A percentile compares a stretch with the other conserved stretches of the same genome.
These are phyloP conservation scores for Phaonia tiefii DNA, from an alignment of 2,888 invertebrate species.

Conservation along the genomic window DNA sequence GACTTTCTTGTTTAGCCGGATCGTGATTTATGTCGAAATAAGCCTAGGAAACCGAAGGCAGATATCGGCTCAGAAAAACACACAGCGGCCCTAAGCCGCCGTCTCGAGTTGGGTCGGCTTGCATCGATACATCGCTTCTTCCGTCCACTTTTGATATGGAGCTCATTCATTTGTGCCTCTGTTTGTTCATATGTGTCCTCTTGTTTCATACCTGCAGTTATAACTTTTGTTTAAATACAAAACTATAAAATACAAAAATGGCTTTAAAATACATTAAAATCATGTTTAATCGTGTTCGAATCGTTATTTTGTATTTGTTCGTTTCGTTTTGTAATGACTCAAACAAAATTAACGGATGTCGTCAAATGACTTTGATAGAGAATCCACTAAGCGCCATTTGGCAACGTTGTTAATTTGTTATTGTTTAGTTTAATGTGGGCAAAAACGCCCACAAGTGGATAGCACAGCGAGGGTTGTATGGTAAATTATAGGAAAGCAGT, in stretches of 20 bases:
- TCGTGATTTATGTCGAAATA: too few relatives aligned
- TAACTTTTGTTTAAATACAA: too few relatives aligned
- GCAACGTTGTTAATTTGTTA: constrained; percentile 45
- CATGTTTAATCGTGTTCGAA: background rate
- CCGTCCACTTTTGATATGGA: background rate
- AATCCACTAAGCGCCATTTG: constrained; percentile 48
- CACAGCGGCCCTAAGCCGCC: too few relatives aligned
- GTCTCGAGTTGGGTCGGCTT: too few relatives aligned
- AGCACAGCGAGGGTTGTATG: background rate
- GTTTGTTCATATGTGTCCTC: constrained; percentile 5
- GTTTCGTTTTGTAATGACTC: constrained; percentile 2
- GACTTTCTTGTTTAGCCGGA: too few relatives aligned
- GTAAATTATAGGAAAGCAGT: too few relatives aligned
- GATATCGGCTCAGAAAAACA: too few relatives aligned
- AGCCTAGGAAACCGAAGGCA: too few relatives aligned
- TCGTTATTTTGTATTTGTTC: background rate
- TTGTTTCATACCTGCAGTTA: background rate
- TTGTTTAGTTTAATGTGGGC: constrained; percentile 20
- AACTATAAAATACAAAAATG: too few relatives aligned
- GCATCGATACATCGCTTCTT: too few relatives aligned
- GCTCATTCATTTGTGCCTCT: constrained; percentile 6
- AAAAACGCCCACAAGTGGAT: constrained; percentile 48
- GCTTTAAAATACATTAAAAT: constrained; percentile 1
- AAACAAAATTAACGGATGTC: constrained; percentile 2
- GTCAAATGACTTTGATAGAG: too few relatives aligned